phyloP scores from a whole-genome alignment of 2,113 vertebrate genomes.

The Misgurnus mizolepis region DNA sequence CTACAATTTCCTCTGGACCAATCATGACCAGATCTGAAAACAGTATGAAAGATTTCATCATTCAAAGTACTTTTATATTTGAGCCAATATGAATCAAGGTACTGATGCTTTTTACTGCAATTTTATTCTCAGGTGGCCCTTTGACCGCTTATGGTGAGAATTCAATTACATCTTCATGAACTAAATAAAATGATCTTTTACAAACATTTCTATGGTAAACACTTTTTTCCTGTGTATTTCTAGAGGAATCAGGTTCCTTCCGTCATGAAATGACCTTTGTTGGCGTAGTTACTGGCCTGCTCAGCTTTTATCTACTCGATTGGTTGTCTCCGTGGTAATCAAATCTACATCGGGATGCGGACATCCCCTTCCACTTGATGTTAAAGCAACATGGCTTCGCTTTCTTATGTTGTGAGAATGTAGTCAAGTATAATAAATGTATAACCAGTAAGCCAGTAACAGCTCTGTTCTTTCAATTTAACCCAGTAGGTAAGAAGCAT shows the following conservation, averaged over 20 bases:
- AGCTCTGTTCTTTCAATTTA: neutral
- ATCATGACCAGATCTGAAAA: slow-evolving; percentile 50
- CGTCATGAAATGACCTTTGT: neutral
- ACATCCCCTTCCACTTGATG: neutral
- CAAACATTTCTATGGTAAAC: neutral
- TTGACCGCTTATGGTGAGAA: neutral
- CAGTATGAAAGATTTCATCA: slow-evolving; percentile 45
- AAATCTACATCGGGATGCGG: neutral
- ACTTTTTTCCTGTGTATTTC: neutral
- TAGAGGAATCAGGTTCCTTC: neutral
- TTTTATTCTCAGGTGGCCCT: neutral
- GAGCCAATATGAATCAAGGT: neutral
- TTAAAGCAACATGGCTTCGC: neutral
- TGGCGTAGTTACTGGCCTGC: neutral
- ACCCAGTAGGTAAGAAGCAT: neutral
- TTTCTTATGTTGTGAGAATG: neutral
- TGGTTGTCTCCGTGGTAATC: slow-evolving; percentile 12
- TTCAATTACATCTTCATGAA: neutral
- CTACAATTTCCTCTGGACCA: slow-evolving; percentile 62
- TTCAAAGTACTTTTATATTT: neutral
- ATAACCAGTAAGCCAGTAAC: neutral
- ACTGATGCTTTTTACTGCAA: neutral
- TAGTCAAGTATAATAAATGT: neutral
- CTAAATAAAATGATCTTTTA: neutral
- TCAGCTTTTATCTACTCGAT: slow-evolving; percentile 3